Conservation (phyloP, 2,113 vertebrate genomes). For the Melanocharis versteri region DNA sequence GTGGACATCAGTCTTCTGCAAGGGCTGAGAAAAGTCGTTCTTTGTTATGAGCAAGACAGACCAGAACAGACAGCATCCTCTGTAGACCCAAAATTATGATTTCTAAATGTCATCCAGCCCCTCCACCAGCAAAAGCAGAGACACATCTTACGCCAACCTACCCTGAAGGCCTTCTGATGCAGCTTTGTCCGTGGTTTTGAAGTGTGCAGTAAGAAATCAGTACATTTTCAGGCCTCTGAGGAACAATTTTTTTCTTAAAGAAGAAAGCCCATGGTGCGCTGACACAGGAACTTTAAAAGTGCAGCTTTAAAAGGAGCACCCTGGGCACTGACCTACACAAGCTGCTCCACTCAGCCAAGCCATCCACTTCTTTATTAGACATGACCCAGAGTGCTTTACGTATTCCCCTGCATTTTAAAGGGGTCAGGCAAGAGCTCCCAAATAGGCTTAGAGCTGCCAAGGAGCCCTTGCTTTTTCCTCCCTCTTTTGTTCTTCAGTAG, state of each 20-base stretch:
- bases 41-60: not conserved
- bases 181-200: not conserved
- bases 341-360: not conserved
- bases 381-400: not conserved
- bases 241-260: not conserved
- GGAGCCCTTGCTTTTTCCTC: not conserved
- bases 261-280: not conserved
- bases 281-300: not conserved
- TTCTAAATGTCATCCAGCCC: not conserved
- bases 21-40: not conserved
- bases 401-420: not conserved
- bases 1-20: not conserved
- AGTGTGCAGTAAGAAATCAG: not conserved
- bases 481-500: not conserved
- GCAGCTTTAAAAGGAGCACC: not conserved
- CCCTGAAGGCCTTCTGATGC: not conserved
- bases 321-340: not conserved
- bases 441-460: not conserved
- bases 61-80: not conserved
- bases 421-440: not conserved
- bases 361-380: not conserved
- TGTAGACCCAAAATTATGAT: not conserved
- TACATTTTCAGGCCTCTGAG: not conserved
- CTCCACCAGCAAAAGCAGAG: not conserved
- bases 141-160: fast-evolving